Evolutionary conservation across 2,797 vertebrate genomes (phyloP), one percentile per base, ranked within the genome.

Genomic region (Sebastes hopkinsi): DNA sequence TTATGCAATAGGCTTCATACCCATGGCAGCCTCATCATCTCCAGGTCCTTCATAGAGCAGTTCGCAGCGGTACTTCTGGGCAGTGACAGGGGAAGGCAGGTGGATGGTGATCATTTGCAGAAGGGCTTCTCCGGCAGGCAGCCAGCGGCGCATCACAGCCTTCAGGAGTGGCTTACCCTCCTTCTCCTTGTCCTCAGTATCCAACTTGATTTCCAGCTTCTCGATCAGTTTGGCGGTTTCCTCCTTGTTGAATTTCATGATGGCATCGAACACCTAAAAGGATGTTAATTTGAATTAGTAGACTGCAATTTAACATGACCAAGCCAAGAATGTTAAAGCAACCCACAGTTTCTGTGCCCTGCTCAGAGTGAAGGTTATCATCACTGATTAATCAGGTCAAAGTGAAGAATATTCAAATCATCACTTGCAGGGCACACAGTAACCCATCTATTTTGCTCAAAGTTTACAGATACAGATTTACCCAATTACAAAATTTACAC

Each of bases 71-170:
- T 99, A 99, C 71, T 94, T 97, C 95, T 99, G 98, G 62, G 98
- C 97, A 1, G 98, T 99, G 84, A 99, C 98, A 0, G 98, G 98
- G 3, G 97, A 99, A 25, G 98, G 98, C 90, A 99, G 93, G 84
- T 99, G 97, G 88, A 99, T 99, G 89, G 98, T 97, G 87, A 99
- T 99, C 98, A 99, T 99, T 82, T 99, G 98, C 23, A 99, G 95
- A 42, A 98, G 94, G 2, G 98, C 98, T 0, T 99, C 98, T 75
- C 98, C 98, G 0, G 98, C 98, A 0, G 98, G 98, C 74, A 99
- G 94, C 98, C 98, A 99, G 89, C 97, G 97, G 56, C 97, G 96
- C 98, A 99, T 99, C 84, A 99, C 97, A 1, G 98, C 97, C 96
- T 99, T 99, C 84, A 99, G 94, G 66, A 98, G 94, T 0, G 96